A percentile compares a stretch with the other conserved stretches of the same genome.
Conservation (phyloP, 2,113 vertebrate genomes). For the Pteronura brasiliensis region DNA sequence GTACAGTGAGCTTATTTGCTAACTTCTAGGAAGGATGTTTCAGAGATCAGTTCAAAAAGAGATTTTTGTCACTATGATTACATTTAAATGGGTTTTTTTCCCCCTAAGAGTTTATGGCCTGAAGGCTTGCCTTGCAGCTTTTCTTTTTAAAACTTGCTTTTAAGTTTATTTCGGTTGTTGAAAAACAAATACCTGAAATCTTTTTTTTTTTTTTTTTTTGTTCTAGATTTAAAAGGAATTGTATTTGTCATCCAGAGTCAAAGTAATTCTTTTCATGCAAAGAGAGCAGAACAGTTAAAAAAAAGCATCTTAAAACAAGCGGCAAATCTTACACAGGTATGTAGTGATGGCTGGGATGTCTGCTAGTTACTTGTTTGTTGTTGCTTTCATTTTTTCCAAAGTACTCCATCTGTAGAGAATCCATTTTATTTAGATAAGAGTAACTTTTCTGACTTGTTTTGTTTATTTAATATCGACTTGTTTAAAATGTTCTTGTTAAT, state of each 20-base stretch:
- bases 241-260: constrained; percentile 98
- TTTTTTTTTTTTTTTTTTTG: constrained; percentile 61
- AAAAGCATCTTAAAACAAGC: constrained; percentile 89
- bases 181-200: neutral
- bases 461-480: neutral
- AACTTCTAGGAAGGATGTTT: constrained; percentile 6
- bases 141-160: neutral
- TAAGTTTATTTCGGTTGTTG: constrained; percentile 3
- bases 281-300: constrained; percentile 88
- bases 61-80: neutral
- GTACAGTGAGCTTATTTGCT: neutral
- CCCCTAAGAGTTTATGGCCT: neutral
- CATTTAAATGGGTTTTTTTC: neutral
- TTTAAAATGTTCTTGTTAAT: constrained; percentile 24
- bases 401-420: neutral
- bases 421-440: neutral
- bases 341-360: constrained; percentile 26
- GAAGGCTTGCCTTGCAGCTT: neutral
- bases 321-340: constrained; percentile 87
- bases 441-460: neutral
- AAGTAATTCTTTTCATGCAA: constrained; percentile 92
- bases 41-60: neutral
- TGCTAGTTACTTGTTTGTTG: neutral
- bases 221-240: constrained; percentile 91
- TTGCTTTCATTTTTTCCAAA: neutral